A percentile compares a stretch with the other conserved stretches of the same genome.
These are phyloP conservation scores for Pocillopora damicornis DNA, from an alignment of 64 coral and sea anemone genomes.

Conservation along the genomic window DNA sequence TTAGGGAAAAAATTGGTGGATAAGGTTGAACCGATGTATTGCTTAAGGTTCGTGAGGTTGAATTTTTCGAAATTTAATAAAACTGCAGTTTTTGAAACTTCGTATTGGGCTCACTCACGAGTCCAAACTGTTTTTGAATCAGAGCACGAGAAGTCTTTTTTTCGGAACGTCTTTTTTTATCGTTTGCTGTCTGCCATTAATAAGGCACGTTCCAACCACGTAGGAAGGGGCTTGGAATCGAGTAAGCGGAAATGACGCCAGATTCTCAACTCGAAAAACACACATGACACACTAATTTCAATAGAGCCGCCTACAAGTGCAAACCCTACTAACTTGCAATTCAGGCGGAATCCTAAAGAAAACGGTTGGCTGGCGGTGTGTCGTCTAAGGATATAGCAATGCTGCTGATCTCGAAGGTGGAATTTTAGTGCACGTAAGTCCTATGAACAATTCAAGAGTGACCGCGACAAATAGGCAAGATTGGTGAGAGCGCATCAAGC, in stretches of 20 bases:
- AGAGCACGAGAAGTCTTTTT: not conserved
- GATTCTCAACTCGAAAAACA: not conserved
- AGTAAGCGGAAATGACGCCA: not conserved
- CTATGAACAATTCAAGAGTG: constrained; percentile 10
- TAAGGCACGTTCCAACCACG: too few species aligned
- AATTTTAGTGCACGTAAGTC: constrained; percentile 9
- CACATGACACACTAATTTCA: too few species aligned
- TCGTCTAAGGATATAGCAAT: constrained; percentile 3
- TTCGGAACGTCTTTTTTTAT: too few species aligned
- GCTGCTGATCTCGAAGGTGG: not conserved
- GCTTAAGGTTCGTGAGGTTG: too few species aligned
- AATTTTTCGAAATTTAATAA: too few species aligned
- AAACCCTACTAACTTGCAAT: too few species aligned
- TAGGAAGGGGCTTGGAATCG: too few species aligned
- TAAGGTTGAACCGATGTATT: too few species aligned
- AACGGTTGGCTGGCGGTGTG: not conserved
- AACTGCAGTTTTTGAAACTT: too few species aligned
- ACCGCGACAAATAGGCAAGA: constrained; percentile 24
- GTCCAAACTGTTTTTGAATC: constrained; percentile 10
- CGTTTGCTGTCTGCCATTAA: too few species aligned
- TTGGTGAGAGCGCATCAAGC: constrained; percentile 11
- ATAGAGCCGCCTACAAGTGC: too few species aligned
- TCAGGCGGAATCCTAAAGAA: not conserved
- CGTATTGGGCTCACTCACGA: not conserved
- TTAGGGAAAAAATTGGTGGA: too few species aligned